Percentiles rank a stretch among this genome's conserved stretches.
These are phyloP conservation scores for Synanthedon formicaeformis DNA, from an alignment of 2,888 invertebrate species.

Conservation along the genomic window DNA sequence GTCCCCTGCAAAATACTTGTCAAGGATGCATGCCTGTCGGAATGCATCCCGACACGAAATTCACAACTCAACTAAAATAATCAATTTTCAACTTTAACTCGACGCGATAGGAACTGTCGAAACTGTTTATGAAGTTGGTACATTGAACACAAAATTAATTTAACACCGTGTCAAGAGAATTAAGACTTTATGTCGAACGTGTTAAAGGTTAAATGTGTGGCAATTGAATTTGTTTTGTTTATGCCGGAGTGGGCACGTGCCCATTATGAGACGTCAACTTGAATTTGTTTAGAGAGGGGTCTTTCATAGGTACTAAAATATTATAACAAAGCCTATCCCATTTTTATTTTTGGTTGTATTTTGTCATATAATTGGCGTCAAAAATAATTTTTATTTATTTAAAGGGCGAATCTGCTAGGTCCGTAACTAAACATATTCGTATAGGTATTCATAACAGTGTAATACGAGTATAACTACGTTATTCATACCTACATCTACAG, in stretches of 20 bases:
- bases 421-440: too few relatives aligned
- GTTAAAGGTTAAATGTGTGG: slow-evolving; percentile 32
- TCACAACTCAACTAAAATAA: slow-evolving; percentile 6
- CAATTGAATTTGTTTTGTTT: slow-evolving; percentile 14
- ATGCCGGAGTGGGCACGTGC: not conserved
- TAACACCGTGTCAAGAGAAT: slow-evolving; percentile 26
- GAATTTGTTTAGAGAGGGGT: not conserved
- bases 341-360: too few relatives aligned
- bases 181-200: slow-evolving; percentile 27
- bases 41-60: slow-evolving; percentile 3
- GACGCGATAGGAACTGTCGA: slow-evolving; percentile 1
- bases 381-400: too few relatives aligned
- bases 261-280: not conserved
- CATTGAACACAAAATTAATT: slow-evolving; percentile 11
- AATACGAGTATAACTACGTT: too few relatives aligned
- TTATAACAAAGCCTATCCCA: too few relatives aligned
- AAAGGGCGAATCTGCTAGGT: too few relatives aligned
- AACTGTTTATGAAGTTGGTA: not conserved
- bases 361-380: too few relatives aligned
- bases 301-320: not conserved
- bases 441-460: too few relatives aligned
- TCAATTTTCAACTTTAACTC: slow-evolving; percentile 7
- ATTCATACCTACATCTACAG: too few relatives aligned
- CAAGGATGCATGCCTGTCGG: slow-evolving; percentile 16
- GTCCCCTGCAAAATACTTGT: slow-evolving; percentile 23